Base-by-base conservation (phyloP, 1,140 invertebrate species). In the Drosophila ficusphila region DNA sequence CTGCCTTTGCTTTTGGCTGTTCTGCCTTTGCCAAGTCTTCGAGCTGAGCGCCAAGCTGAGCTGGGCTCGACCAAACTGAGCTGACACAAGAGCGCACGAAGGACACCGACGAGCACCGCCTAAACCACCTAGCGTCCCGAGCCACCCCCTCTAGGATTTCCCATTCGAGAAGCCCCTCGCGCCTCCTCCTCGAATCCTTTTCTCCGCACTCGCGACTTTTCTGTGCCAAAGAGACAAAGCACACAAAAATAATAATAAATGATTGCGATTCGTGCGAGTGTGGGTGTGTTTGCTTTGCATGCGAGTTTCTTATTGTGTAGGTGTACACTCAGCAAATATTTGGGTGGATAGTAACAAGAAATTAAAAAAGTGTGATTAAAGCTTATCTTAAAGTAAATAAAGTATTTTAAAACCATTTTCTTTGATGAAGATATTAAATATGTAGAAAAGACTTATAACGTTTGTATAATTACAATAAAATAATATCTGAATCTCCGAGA, bases 241-340 rank as follows among this genome's bases (percentile, higher is more conserved):
- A 88, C 78, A 88, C 82, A 86, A 88, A 86, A 86, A 85, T 85
- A 85, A 85, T 85, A 85, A 85, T 85, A 85, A 85, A 85, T 85
- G 82, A 85, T 85, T 85, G 76, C 81, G 74, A 46, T 61, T 51
- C 54, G 51, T 60, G 49, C 71, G 36, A 54, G 72, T 75, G 49
- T 56, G 52, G 27, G 27, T 56, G 27, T 62, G 12, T 46, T 42
- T 67, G 62, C 46, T 29, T 71, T 74, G 57, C 60, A 60, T 61
- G 51, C 31, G 73, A 54, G 54, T 39, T 65, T 67, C 36, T 14
- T 12, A 48, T 29, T 67, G 61, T 65, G 14, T 23, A 4, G 6
- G 38, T 18, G 11, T 58, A 41, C 58, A 58, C 58, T 58, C 3
- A n/a, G n/a, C 5, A 9, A 58, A 56, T 2, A 25, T 19, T 9